phyloP scores from a whole-genome alignment of 2,113 vertebrate species.

The Dunckerocampus dactyliophorus region DNA sequence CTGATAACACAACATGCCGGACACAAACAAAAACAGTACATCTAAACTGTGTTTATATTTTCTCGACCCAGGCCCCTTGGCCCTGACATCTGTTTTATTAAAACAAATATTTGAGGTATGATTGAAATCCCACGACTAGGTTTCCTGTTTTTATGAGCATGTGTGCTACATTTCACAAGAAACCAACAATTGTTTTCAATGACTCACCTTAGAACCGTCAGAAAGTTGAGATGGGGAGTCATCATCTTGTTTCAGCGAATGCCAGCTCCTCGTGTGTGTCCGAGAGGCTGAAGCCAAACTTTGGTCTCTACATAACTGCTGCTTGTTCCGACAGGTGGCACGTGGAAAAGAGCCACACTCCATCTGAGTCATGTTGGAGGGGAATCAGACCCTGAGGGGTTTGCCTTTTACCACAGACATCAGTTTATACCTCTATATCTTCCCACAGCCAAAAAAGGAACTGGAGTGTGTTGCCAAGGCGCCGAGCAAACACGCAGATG shows the following conservation, averaged over 20 bases:
- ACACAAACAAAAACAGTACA: neutral
- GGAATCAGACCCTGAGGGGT: conserved; percentile 4
- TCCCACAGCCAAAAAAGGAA: conserved; percentile 20
- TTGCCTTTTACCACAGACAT: conserved; percentile 1
- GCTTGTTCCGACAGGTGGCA: conserved; percentile 20
- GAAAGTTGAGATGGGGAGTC: conserved; percentile 14
- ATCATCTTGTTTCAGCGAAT: conserved; percentile 24
- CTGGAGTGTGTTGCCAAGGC: neutral
- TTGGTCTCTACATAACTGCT: neutral
- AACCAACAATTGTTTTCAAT: neutral
- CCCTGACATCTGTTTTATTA: neutral
- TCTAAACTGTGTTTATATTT: neutral
- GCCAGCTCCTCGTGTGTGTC: neutral
- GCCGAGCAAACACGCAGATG: neutral
- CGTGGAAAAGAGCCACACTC: conserved; percentile 26
- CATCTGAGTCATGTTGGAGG: conserved; percentile 33
- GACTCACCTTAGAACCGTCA: conserved; percentile 40
- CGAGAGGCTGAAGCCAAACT: neutral
- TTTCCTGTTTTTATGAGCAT: neutral
- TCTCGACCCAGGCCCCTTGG: no score
- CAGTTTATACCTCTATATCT: neutral
- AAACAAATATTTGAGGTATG: neutral
- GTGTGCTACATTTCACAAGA: neutral
- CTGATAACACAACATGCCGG: neutral
- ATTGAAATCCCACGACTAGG: neutral